phyloP scores from a whole-genome alignment of 2,888 invertebrate genomes.

The Pristionchus entomophagus region DNA sequence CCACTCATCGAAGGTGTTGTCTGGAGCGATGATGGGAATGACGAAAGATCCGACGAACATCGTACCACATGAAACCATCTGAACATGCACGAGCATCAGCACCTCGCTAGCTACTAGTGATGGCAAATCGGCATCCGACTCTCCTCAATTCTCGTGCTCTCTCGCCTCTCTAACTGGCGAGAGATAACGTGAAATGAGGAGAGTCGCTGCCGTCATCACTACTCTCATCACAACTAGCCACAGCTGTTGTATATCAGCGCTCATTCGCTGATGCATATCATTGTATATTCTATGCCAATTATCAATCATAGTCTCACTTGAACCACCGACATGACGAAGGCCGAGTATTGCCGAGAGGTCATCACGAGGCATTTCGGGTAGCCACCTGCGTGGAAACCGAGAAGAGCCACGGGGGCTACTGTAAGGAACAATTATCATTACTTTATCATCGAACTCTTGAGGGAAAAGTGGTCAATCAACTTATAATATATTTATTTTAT shows the following conservation, averaged over 20 bases:
- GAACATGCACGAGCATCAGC: no score
- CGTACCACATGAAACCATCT: conserved; percentile 48
- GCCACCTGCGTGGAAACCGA: conserved; percentile 69
- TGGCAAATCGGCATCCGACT: no score
- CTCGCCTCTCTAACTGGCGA: no score
- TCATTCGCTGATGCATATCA: not conserved
- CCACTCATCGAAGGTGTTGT: conserved; percentile 64
- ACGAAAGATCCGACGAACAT: conserved; percentile 64
- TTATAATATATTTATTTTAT: not conserved
- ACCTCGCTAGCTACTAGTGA: no score
- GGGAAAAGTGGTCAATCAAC: not conserved
- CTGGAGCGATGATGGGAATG: conserved; percentile 59
- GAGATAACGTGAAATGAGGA: no score
- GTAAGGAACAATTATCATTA: conserved; percentile 42
- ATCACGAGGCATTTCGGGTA: conserved; percentile 66
- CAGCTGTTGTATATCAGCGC: no score
- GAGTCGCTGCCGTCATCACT: no score
- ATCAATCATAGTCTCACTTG: conserved; percentile 52
- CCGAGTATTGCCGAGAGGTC: conserved; percentile 63
- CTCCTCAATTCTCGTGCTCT: no score
- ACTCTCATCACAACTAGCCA: no score
- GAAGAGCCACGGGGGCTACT: conserved; percentile 61
- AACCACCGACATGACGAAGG: conserved; percentile 67
- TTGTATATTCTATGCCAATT: no score
- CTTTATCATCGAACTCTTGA: not conserved